phyloP scores from a whole-genome alignment of 2,113 vertebrate genomes.

The Athene cunicularia region DNA sequence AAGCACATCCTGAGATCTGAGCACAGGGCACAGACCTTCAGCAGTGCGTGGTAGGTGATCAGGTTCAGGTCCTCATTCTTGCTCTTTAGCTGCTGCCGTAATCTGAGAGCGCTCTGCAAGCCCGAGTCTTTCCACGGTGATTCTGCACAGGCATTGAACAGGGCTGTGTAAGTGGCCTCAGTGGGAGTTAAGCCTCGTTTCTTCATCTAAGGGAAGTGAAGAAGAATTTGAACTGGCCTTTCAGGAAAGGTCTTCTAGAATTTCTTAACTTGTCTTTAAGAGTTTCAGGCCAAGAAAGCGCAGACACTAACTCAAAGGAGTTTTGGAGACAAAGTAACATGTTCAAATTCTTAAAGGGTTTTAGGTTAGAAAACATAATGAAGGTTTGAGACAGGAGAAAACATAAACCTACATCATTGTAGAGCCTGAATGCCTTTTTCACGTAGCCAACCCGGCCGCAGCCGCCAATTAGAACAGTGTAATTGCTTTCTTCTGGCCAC shows the following conservation, averaged over 20 bases:
- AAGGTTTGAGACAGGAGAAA: background rate
- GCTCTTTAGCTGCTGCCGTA: slow-evolving; percentile 83
- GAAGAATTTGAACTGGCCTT: background rate
- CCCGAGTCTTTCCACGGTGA: slow-evolving; percentile 84
- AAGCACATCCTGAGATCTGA: slow-evolving; percentile 85
- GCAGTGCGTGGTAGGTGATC: slow-evolving; percentile 87
- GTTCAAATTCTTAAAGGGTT: background rate
- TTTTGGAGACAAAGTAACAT: background rate
- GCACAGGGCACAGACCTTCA: slow-evolving; percentile 85
- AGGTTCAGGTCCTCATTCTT: slow-evolving; percentile 81
- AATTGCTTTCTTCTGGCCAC: slow-evolving; percentile 87
- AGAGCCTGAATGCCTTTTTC: slow-evolving; percentile 91
- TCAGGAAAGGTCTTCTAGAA: background rate
- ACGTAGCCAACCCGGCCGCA: slow-evolving; percentile 88
- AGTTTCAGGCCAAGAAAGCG: background rate
- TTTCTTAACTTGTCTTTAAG: background rate
- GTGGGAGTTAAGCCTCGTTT: slow-evolving; percentile 84
- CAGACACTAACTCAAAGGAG: fast-evolving
- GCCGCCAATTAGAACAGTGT: slow-evolving; percentile 90
- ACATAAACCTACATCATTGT: slow-evolving; percentile 83
- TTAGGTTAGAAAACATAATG: background rate
- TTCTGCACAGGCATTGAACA: slow-evolving; percentile 93
- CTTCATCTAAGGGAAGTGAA: slow-evolving; percentile 85
- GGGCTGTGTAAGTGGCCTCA: slow-evolving; percentile 89
- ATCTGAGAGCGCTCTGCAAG: slow-evolving; percentile 83